phyloP scores from a whole-genome alignment of 1,140 invertebrate genomes.

The Thaumetopoea pityocampa region DNA sequence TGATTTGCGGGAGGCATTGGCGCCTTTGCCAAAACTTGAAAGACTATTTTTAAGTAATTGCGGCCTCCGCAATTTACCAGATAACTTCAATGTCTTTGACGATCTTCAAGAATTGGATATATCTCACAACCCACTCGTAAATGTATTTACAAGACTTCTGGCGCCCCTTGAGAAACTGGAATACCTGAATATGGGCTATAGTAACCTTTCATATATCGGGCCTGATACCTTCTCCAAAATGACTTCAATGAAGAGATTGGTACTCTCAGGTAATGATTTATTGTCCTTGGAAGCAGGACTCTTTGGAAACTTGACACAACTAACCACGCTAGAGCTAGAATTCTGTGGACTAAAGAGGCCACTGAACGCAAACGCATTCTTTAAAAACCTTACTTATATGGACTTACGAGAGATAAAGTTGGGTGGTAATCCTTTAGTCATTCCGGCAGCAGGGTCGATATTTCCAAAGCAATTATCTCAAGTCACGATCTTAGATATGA shows the following conservation, averaged over 20 bases:
- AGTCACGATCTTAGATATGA: conserved; percentile 80
- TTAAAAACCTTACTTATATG: conserved; percentile 79
- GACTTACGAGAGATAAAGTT: conserved; percentile 82
- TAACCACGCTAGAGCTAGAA: conserved; percentile 82
- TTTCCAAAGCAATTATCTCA: conserved; percentile 80
- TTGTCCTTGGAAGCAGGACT: conserved; percentile 81
- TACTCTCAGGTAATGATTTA: conserved; percentile 82
- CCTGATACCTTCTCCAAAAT: conserved; percentile 82
- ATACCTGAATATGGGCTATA: conserved; percentile 85
- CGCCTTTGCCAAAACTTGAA: conserved; percentile 80
- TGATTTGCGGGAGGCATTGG: conserved; percentile 81
- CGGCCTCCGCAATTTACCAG: conserved; percentile 78
- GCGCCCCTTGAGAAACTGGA: conserved; percentile 80
- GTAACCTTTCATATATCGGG: conserved; percentile 80
- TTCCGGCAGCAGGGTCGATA: conserved; percentile 76
- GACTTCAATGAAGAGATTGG: conserved; percentile 80
- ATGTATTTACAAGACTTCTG: conserved; percentile 82
- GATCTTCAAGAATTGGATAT: conserved; percentile 82
- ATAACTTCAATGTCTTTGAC: conserved; percentile 81
- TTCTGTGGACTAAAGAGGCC: conserved; percentile 81
- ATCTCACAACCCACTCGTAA: conserved; percentile 81
- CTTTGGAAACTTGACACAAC: conserved; percentile 80
- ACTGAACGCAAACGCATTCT: conserved; percentile 81
- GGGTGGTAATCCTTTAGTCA: conserved; percentile 81
- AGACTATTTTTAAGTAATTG: conserved; percentile 82